These are phyloP conservation scores for Cephus runcator DNA, from an alignment of 2,888 invertebrate species.

Conservation along the genomic window DNA sequence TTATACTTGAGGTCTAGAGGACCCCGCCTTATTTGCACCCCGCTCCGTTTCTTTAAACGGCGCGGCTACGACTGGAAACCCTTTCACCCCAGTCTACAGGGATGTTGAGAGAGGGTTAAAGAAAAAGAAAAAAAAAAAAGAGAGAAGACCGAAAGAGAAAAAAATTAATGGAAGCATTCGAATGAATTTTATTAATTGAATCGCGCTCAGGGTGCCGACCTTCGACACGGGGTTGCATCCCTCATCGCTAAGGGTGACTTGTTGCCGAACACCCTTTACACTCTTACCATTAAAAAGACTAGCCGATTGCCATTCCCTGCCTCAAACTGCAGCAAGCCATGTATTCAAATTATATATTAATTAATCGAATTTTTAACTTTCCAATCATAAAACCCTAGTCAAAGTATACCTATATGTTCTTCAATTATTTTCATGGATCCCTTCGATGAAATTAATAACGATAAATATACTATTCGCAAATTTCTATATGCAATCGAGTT, in stretches of 20 bases:
- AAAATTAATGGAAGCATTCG: conserved; percentile 59
- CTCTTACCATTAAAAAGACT: neutral
- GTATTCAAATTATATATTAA: neutral
- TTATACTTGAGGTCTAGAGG: conserved; percentile 58
- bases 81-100: conserved; percentile 42
- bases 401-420: neutral
- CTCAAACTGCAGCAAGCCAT: neutral
- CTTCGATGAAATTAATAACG: neutral
- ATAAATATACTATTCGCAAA: neutral
- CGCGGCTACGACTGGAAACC: conserved; percentile 44
- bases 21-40: conserved; percentile 55
- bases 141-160: neutral
- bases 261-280: conserved; percentile 29
- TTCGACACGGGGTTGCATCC: conserved; percentile 32
- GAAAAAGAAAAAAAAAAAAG: conserved; percentile 23
- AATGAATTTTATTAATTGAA: conserved; percentile 64
- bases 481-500: conserved; percentile 5
- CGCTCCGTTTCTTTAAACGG: conserved; percentile 20
- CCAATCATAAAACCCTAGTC: neutral
- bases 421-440: neutral
- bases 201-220: conserved; percentile 46
- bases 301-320: neutral
- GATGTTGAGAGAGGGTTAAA: conserved; percentile 32
- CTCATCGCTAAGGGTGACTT: conserved; percentile 40
- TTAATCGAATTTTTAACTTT: neutral